Conservation (phyloP, 1,140 invertebrate species). For the Drosophila sechellia region DNA sequence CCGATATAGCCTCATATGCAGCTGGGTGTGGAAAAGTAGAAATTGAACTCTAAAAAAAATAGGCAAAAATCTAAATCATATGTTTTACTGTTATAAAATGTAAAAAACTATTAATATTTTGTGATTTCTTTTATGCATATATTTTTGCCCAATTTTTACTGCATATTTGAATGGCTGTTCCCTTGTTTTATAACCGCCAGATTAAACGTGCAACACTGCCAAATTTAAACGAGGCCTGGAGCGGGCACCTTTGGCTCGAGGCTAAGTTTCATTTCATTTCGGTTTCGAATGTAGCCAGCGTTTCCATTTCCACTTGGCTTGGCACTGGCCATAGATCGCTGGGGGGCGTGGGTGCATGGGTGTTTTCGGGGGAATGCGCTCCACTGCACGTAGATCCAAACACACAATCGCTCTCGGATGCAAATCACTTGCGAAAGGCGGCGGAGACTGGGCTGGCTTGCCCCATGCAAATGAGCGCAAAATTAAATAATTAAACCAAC, state of each 20-base stretch:
- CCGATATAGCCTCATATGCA: background rate
- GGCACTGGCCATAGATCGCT: slow-evolving; percentile 26
- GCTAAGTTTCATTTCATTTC: background rate
- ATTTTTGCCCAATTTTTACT: background rate
- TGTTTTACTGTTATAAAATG: background rate
- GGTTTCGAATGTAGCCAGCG: slow-evolving; percentile 1
- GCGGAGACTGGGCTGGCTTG: slow-evolving; percentile 15
- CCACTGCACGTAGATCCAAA: slow-evolving; percentile 56
- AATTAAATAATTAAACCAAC: slow-evolving; percentile 81
- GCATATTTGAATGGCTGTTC: slow-evolving; percentile 2
- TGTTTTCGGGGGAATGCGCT: slow-evolving; percentile 14
- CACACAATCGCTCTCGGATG: slow-evolving; percentile 54
- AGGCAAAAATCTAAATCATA: too few relatives aligned
- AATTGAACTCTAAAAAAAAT: background rate
- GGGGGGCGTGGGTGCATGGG: slow-evolving; percentile 16
- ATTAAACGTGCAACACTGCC: slow-evolving; percentile 35
- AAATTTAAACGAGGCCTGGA: slow-evolving; percentile 20
- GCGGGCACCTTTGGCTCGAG: slow-evolving; percentile 13
- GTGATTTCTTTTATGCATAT: too few relatives aligned
- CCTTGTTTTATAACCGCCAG: background rate
- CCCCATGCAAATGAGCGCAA: slow-evolving; percentile 70
- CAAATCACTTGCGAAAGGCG: slow-evolving; percentile 69
- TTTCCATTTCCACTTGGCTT: slow-evolving; percentile 30
- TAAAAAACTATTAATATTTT: background rate
- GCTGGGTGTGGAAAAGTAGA: background rate